These are phyloP conservation scores for Pasiphila rectangulata DNA, from an alignment of 2,888 invertebrate species.

Conservation along the genomic window DNA sequence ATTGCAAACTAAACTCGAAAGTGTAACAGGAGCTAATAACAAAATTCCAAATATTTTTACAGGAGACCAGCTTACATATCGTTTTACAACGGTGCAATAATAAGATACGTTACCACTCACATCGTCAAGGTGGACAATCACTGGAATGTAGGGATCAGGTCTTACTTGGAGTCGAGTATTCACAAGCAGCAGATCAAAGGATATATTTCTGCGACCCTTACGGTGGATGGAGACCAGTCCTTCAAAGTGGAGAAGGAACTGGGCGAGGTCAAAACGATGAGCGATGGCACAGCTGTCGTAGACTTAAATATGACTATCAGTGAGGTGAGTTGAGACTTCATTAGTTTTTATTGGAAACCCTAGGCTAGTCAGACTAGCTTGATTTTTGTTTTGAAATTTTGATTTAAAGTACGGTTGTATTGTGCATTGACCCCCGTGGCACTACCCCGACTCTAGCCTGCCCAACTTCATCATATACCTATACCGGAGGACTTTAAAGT, in stretches of 20 bases:
- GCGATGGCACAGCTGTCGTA: slow-evolving; percentile 54
- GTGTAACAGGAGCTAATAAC: too few relatives aligned
- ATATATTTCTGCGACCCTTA: slow-evolving; percentile 49
- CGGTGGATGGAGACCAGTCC: slow-evolving; percentile 54
- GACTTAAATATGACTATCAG: slow-evolving; percentile 56
- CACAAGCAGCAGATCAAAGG: slow-evolving; percentile 44
- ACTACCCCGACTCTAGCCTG: too few relatives aligned
- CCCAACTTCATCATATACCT: too few relatives aligned
- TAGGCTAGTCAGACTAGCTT: too few relatives aligned
- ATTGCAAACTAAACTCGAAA: too few relatives aligned
- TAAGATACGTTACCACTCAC: slow-evolving; percentile 82
- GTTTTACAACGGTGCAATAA: slow-evolving; percentile 82
- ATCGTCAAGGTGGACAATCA: slow-evolving; percentile 42
- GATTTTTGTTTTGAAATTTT: too few relatives aligned
- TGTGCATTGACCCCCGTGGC: background rate
- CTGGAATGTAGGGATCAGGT: slow-evolving; percentile 56
- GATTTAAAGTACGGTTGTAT: background rate
- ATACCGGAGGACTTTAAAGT: too few relatives aligned
- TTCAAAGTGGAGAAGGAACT: slow-evolving; percentile 46
- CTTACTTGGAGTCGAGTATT: slow-evolving; percentile 53
- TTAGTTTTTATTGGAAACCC: too few relatives aligned
- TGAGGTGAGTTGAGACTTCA: slow-evolving; percentile 47
- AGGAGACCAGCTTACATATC: slow-evolving; percentile 86
- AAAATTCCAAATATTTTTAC: slow-evolving; percentile 44
- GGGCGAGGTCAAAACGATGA: slow-evolving; percentile 37